phyloP scores from a whole-genome alignment of 2,888 invertebrate species.

The Teleogryllus oceanicus region DNA sequence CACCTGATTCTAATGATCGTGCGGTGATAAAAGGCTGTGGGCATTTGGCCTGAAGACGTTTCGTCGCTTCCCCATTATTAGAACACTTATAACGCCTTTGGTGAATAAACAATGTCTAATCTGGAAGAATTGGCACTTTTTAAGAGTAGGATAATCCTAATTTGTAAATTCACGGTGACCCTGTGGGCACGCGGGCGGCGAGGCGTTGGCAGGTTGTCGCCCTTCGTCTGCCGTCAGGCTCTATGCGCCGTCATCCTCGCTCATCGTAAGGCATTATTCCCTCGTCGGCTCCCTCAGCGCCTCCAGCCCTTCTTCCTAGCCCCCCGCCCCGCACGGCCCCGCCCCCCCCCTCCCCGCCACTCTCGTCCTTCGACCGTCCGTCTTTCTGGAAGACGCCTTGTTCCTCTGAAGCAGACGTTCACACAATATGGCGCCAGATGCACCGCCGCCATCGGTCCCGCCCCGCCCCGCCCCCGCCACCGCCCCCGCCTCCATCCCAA shows the following conservation, averaged over 20 bases:
- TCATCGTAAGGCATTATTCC: background rate
- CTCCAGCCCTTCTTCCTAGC: background rate
- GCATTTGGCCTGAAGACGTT: too few relatives aligned
- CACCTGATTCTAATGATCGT: too few relatives aligned
- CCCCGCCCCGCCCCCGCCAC: background rate
- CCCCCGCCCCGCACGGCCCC: background rate
- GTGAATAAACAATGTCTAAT: too few relatives aligned
- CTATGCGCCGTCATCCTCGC: background rate
- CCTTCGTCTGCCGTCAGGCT: too few relatives aligned
- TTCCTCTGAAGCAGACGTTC: background rate
- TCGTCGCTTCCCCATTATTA: too few relatives aligned
- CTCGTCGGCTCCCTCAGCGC: background rate
- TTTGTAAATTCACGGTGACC: too few relatives aligned
- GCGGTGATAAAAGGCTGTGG: too few relatives aligned
- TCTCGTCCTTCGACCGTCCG: background rate
- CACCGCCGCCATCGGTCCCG: background rate
- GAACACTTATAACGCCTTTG: too few relatives aligned
- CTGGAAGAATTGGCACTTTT: too few relatives aligned
- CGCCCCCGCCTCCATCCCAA: background rate
- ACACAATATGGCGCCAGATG: slow-evolving; percentile 18
- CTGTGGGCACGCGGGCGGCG: too few relatives aligned
- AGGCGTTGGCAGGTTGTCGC: too few relatives aligned
- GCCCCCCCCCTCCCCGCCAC: background rate
- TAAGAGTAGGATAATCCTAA: too few relatives aligned
- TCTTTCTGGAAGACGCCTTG: background rate